These are phyloP conservation scores for Nomada lathburiana DNA, from an alignment of 2,888 invertebrate species.

Conservation along the genomic window DNA sequence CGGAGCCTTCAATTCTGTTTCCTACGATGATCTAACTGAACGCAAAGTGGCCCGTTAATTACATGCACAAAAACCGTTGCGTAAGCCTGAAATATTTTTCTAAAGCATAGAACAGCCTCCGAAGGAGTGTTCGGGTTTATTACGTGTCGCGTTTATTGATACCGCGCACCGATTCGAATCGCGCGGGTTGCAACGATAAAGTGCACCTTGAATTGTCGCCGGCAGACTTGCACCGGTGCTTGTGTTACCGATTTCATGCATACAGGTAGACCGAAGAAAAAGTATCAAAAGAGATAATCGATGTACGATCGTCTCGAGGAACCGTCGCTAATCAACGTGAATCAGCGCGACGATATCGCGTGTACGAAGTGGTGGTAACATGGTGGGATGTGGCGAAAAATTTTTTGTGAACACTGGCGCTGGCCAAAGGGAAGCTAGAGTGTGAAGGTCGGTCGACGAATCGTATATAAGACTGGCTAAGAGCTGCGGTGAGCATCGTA, in stretches of 20 bases:
- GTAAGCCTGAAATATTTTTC: too few species aligned
- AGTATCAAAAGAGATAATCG: conserved; percentile 15
- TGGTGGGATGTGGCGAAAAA: conserved; percentile 27
- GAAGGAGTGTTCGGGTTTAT: too few species aligned
- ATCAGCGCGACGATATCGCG: conserved; percentile 13
- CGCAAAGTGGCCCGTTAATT: too few species aligned
- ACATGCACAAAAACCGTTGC: too few species aligned
- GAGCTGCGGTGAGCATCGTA: conserved; percentile 8
- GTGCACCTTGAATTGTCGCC: background rate
- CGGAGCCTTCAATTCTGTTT: too few species aligned
- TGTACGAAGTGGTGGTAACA: background rate
- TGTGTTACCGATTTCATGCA: background rate
- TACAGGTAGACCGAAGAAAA: background rate
- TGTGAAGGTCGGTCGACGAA: conserved; percentile 23
- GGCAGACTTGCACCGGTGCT: background rate
- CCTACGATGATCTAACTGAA: too few species aligned
- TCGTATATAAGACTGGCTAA: conserved; percentile 55
- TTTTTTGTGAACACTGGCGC: background rate
- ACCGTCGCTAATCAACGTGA: conserved; percentile 26
- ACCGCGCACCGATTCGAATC: background rate
- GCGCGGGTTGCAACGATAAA: background rate
- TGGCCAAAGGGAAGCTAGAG: background rate
- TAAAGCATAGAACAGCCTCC: too few species aligned
- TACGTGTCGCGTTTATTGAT: too few species aligned
- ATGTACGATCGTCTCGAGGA: background rate